Percentiles rank a stretch among this genome's conserved stretches.
phyloP scores from a whole-genome alignment of 2,797 vertebrate species.

The Allobates femoralis region DNA sequence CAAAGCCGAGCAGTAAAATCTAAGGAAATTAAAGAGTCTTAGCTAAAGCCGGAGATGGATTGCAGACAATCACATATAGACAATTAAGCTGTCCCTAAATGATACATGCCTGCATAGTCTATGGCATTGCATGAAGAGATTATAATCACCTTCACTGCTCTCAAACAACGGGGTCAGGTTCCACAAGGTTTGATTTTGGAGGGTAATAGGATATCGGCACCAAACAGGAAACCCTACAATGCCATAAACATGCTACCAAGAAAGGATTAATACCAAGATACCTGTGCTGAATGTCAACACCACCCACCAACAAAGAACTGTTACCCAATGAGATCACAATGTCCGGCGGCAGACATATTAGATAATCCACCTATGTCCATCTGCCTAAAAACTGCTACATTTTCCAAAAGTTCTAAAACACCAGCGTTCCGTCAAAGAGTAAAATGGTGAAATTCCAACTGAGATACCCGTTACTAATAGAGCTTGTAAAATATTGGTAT shows the following conservation, averaged over 20 bases:
- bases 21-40: conserved; percentile 13
- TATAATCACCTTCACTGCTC: not conserved
- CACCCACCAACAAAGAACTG: not conserved
- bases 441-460: too few relatives aligned
- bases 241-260: not conserved
- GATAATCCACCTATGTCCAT: too few relatives aligned
- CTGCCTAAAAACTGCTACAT: too few relatives aligned
- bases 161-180: not conserved
- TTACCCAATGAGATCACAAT: not conserved
- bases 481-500: too few relatives aligned
- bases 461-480: too few relatives aligned
- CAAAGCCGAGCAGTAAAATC: not conserved
- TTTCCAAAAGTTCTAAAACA: too few relatives aligned
- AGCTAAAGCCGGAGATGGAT: not conserved
- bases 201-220: too few relatives aligned
- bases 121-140: not conserved
- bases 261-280: not conserved
- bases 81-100: not conserved
- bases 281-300: not conserved
- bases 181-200: too few relatives aligned
- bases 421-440: too few relatives aligned
- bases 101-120: not conserved
- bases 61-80: not conserved
- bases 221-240: not conserved
- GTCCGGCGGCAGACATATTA: too few relatives aligned